These are phyloP conservation scores for Microvelia longipes DNA, from an alignment of 1,140 invertebrate genomes.

Conservation along the genomic window DNA sequence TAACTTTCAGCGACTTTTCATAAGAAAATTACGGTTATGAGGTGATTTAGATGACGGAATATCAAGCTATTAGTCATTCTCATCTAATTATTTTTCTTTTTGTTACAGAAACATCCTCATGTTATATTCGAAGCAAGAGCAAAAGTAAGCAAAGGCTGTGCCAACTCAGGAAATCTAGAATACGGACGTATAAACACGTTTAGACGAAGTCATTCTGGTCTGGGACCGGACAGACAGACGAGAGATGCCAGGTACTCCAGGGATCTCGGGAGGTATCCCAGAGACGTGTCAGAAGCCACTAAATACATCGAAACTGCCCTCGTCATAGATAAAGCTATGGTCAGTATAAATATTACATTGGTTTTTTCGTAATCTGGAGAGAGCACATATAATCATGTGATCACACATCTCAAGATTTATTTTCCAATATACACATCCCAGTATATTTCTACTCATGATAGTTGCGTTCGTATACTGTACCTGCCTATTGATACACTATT, in stretches of 20 bases:
- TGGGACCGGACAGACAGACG: neutral
- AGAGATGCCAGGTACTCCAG: neutral
- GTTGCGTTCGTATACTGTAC: no score
- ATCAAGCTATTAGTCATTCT: no score
- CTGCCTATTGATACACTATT: no score
- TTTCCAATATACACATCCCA: no score
- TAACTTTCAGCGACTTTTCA: no score
- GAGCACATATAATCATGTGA: no score
- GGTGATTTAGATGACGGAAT: no score
- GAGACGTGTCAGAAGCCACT: conserved; percentile 63
- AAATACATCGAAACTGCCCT: conserved; percentile 87
- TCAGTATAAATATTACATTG: no score
- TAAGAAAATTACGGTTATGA: no score
- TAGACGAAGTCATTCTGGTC: neutral
- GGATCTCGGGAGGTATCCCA: conserved; percentile 9
- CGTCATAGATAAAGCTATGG: conserved; percentile 83
- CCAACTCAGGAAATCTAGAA: conserved; percentile 60
- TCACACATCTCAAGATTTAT: no score
- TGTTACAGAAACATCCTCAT: conserved; percentile 84
- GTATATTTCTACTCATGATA: no score
- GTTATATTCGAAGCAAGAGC: conserved; percentile 82
- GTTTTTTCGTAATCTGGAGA: neutral
- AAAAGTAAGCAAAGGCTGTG: conserved; percentile 73
- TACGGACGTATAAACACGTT: conserved; percentile 39
- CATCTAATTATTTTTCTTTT: neutral